These are phyloP conservation scores for Anolis carolinensis DNA, from an alignment of 2,113 vertebrate genomes.

Conservation along the genomic window DNA sequence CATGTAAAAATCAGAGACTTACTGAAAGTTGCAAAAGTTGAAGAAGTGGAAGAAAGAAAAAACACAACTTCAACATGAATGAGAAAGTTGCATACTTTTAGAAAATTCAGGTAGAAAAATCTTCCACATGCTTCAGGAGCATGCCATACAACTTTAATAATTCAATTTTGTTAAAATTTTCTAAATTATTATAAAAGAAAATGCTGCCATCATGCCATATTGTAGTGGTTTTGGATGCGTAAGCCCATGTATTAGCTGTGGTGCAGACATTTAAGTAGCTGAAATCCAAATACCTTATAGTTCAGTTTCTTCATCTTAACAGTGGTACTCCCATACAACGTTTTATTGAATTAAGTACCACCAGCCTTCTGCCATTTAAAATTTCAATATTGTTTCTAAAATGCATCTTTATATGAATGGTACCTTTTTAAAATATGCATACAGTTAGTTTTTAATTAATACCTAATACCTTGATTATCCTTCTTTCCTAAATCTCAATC, in stretches of 20 bases:
- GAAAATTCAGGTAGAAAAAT: conserved; percentile 67
- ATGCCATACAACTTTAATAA: conserved; percentile 70
- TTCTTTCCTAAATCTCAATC: conserved; percentile 80
- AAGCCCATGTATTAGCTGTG: conserved; percentile 74
- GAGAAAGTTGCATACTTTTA: conserved; percentile 62
- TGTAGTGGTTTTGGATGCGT: conserved; percentile 75
- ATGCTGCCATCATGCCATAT: conserved; percentile 65
- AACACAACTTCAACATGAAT: conserved; percentile 47
- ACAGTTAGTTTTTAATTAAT: conserved; percentile 75
- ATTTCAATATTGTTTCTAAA: conserved; percentile 83
- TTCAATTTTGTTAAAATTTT: conserved; percentile 77
- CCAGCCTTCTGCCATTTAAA: conserved; percentile 72
- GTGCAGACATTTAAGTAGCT: conserved; percentile 77
- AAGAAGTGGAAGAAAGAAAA: conserved; percentile 57
- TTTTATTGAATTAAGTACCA: conserved; percentile 80
- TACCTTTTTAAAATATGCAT: conserved; percentile 83
- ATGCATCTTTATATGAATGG: conserved; percentile 84
- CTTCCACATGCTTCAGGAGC: conserved; percentile 63
- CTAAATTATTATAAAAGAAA: conserved; percentile 75
- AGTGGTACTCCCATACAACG: conserved; percentile 80
- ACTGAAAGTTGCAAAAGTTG: conserved; percentile 51
- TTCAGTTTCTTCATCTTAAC: conserved; percentile 80
- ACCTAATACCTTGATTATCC: conserved; percentile 84
- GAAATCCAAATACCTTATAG: conserved; percentile 77
- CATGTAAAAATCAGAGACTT: conserved; percentile 53